phyloP scores from a whole-genome alignment of 2,888 invertebrate genomes.

The Nemotelus nigrinus region DNA sequence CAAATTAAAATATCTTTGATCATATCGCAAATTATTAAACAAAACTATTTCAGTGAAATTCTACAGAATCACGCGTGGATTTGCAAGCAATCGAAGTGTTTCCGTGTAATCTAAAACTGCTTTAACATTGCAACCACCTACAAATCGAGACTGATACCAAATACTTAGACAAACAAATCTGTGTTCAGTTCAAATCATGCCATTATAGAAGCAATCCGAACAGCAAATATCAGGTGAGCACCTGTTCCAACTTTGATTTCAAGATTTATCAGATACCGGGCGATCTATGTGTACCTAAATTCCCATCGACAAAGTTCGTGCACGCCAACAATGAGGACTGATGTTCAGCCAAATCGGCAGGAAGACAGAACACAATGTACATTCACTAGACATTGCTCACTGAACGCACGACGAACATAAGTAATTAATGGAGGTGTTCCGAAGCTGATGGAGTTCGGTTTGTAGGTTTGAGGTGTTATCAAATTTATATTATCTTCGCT shows the following conservation, averaged over 20 bases:
- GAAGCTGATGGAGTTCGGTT: conserved; percentile 8
- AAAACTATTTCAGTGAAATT: no score
- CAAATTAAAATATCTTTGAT: background rate
- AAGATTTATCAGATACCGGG: conserved; percentile 28
- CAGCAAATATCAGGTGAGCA: conserved; percentile 29
- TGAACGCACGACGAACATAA: background rate
- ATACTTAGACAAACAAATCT: conserved; percentile 26
- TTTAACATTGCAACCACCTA: conserved; percentile 1
- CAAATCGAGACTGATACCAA: background rate
- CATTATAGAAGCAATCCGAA: conserved; percentile 35
- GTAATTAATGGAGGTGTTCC: conserved; percentile 14
- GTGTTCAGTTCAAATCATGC: conserved; percentile 34
- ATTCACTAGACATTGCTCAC: no score
- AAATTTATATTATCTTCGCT: conserved; percentile 30
- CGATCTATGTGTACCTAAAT: background rate
- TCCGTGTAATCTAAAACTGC: conserved; percentile 10
- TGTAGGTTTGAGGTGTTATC: conserved; percentile 23
- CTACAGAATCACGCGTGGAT: no score
- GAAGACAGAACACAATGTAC: background rate
- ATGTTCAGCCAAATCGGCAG: background rate
- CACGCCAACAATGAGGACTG: background rate
- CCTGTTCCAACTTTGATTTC: conserved; percentile 29
- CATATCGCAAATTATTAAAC: background rate
- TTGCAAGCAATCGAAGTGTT: conserved; percentile 2
- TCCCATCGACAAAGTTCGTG: background rate